Base-by-base conservation (phyloP, 2,113 vertebrate genomes). In the Catharus minimus region DNA sequence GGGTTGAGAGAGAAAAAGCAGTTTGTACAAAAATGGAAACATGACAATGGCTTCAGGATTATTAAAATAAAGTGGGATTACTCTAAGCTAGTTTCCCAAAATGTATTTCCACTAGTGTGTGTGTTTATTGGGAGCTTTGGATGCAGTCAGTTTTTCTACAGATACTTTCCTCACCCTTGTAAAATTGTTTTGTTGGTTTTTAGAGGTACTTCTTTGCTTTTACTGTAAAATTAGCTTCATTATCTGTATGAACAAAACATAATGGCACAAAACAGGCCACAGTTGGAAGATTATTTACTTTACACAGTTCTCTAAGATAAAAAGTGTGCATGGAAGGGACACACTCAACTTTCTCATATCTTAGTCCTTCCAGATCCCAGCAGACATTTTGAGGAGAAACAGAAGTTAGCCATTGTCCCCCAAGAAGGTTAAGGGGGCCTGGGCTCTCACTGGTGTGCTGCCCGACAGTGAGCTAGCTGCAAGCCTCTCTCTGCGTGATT, bases 81-180 rank as follows among this genome's bases (percentile, higher is more conserved):
- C 49, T 47, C 50, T 52, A 55, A 85, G 4, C 1, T 73, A 3
- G 26, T 82, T 75, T 73, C 28, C 62, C 43, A 33, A 83, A 72
- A 15, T 8, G 1, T 68, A 33, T 88, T 95, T 32, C 53, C 5
- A 30, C 15, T 88, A 11, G 18, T 0, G 0, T 41, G 0, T 9
- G 36, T 73, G 49, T 80, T 86, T 9, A 19, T 44, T n/a, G 10
- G 46, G 41, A 60, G 17, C 44, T 77, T 65, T 86, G 39, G 24
- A 52, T 57, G 17, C 47, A 47, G n/a, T 58, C 26, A 66, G 1
- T 18, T 88, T 92, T 33, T 61, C 9, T 50, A 41, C 32, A 16
- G 50, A 57, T 75, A 36, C 13, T 78, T 88, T n/a, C 50, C 26
- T 81, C 14, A 15, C 17, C 11, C 15, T 36, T 4, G 1, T 76